Conservation (phyloP, 2,113 vertebrate species). For the Hiodon alosoides region DNA sequence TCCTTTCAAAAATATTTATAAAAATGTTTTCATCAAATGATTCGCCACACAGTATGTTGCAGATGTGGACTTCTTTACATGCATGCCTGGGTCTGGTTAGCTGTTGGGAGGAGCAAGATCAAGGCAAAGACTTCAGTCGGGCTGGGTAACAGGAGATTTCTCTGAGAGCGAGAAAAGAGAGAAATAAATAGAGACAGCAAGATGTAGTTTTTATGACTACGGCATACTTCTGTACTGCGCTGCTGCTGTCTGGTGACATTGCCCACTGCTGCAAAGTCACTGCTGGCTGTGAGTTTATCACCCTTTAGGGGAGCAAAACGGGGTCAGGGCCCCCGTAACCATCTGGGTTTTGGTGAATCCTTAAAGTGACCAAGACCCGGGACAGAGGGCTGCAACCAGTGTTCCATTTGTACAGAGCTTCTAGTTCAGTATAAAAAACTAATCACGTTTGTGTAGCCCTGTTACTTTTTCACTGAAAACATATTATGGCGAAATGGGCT, state of each 20-base stretch:
- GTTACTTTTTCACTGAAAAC: neutral
- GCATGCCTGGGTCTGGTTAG: neutral
- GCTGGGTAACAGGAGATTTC: neutral
- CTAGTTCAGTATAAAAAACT: too few relatives aligned
- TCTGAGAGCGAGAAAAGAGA: neutral
- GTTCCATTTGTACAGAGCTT: neutral
- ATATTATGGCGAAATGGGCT: too few relatives aligned
- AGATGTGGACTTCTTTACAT: neutral
- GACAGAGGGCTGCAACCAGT: neutral
- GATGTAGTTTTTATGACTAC: neutral
- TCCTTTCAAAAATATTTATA: neutral
- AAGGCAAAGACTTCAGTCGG: neutral
- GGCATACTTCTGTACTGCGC: conserved; percentile 3
- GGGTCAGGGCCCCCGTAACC: neutral
- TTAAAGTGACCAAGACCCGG: neutral
- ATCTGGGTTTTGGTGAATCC: neutral
- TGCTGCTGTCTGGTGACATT: conserved; percentile 13
- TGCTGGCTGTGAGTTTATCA: neutral
- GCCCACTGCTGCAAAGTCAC: conserved; percentile 15
- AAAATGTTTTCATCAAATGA: neutral
- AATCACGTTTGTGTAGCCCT: neutral
- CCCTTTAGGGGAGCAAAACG: neutral
- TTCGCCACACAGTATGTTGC: neutral
- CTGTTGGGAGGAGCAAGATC: neutral
- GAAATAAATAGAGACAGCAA: neutral